Evolutionary conservation across 1,140 invertebrate genomes (phyloP), one percentile per base, ranked within the genome.

Genomic region (Drosophila guanche): DNA sequence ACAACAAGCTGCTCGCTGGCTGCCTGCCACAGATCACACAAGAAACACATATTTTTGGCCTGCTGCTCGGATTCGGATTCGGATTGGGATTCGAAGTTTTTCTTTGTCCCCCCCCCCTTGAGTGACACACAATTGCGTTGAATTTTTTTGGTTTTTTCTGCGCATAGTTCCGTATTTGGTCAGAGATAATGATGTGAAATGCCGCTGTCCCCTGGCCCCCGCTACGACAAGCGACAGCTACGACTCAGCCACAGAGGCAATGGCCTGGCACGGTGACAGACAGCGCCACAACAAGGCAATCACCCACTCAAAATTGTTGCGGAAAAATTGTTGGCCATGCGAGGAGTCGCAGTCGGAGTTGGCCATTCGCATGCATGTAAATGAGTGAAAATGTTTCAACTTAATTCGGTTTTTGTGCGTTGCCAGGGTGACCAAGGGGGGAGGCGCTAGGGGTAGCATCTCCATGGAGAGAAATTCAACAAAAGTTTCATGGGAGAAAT

Each of bases 171-270:
- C 83, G 84, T 88, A 88, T 88, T 88, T 88, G 83, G 83, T 83
- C 83, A 88, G 72, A 88, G 83, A 88, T 88, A 88, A 88, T 88
- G 83, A 88, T 88, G 83, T 88, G 83, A 88, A 88, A 88, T 88
- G 83, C 83, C 10, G 33, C 29, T 33, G 27, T 8, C 29, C 8
- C 8, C 33, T 37, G 33, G 16, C 27, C 16, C 5, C 52, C 33
- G 23, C 53, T 22, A 16, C 70, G 46, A 43, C 52, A 50, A 58
- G 12, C 68, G 61, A 59, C 59, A 65, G 25, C 61, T 51, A 37
- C 53, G 22, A 57, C 37, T 42, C 50, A 60, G 57, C 48, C 33
- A 20, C 46, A 20, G 27, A 50, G 57, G 10, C 61, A 22, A 67
- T 54, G 42, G 41, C 54, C 53, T 20, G 16, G 16, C 16, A 20